Evolutionary conservation across 2,888 invertebrate genomes (phyloP).

Genomic region (Latrodectus hesperus): DNA sequence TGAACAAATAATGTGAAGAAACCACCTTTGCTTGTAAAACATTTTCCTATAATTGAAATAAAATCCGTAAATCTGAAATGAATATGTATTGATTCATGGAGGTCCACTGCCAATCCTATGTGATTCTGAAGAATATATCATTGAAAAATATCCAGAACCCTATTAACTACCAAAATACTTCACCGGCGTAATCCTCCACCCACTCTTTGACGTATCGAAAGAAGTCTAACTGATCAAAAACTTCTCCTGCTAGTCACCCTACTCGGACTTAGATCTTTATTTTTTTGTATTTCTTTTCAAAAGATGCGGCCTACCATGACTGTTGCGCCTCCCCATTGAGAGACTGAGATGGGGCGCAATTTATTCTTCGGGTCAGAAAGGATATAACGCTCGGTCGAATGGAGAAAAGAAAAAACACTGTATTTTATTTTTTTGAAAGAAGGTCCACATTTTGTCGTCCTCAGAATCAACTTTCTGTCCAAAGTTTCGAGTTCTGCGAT

Average conservation of each 20-base stretch:
- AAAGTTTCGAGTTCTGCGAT: too few relatives aligned
- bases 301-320: background rate
- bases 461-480: too few relatives aligned
- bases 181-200: slow-evolving; percentile 14
- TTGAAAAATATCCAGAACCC: slow-evolving; percentile 29
- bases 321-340: background rate
- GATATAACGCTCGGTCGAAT: background rate
- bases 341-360: background rate
- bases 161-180: slow-evolving; percentile 38
- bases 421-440: background rate
- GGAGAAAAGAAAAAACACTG: background rate
- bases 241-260: background rate
- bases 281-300: background rate
- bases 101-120: background rate
- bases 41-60: too few relatives aligned
- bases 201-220: background rate
- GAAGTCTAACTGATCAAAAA: background rate
- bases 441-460: background rate
- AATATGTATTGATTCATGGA: background rate
- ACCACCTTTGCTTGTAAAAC: too few relatives aligned
- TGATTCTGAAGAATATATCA: slow-evolving; percentile 17
- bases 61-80: background rate
- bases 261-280: too few relatives aligned
- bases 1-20: too few relatives aligned
- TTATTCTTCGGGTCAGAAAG: slow-evolving; percentile 6